phyloP scores from a whole-genome alignment of 2,113 vertebrate genomes.

The Indicator indicator region DNA sequence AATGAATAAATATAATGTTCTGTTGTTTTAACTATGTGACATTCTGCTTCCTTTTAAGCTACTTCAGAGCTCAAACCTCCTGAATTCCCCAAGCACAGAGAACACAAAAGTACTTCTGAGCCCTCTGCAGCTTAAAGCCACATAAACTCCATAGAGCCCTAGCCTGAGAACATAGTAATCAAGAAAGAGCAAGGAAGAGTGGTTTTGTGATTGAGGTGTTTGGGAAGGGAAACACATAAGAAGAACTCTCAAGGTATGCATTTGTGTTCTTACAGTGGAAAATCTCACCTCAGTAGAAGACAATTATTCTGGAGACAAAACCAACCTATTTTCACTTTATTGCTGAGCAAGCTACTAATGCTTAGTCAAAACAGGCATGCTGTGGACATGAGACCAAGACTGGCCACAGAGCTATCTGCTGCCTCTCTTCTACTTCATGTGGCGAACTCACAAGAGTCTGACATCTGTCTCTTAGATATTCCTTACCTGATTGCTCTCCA shows the following conservation, averaged over 20 bases:
- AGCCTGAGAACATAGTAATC: background rate
- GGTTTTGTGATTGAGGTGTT: background rate
- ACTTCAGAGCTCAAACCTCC: background rate
- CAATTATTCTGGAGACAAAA: background rate
- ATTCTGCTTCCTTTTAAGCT: background rate
- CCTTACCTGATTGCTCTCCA: background rate
- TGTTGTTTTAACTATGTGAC: background rate
- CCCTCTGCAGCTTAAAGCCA: accelerated
- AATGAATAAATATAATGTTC: background rate
- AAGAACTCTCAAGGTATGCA: background rate
- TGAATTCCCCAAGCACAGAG: background rate
- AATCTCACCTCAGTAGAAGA: background rate
- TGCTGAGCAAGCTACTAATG: background rate
- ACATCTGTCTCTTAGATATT: background rate
- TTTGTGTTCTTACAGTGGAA: background rate
- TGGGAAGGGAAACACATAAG: background rate
- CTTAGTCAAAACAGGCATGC: background rate
- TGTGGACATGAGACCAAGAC: background rate
- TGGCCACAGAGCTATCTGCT: background rate
- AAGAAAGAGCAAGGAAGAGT: background rate
- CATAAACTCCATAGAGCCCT: background rate
- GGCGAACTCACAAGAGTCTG: background rate
- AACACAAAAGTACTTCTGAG: background rate
- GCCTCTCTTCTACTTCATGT: background rate
- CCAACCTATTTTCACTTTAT: background rate